Conservation (phyloP, 2,797 vertebrate genomes). For the Sternotherus odoratus region DNA sequence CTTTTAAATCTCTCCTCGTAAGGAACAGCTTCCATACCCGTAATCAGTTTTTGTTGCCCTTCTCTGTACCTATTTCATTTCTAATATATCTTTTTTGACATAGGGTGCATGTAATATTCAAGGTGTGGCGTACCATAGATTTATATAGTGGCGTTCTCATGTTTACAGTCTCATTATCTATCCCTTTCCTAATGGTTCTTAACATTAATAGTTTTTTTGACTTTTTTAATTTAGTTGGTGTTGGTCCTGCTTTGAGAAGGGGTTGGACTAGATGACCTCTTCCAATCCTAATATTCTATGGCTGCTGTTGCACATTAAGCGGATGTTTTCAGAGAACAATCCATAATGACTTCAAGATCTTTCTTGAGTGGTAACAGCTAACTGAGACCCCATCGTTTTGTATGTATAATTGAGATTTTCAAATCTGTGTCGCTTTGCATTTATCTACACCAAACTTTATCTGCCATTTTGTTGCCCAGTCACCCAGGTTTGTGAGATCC, state of each 20-base stretch:
- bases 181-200: neutral
- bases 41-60: neutral
- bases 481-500: neutral
- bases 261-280: too few species aligned
- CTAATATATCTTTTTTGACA: neutral
- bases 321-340: neutral
- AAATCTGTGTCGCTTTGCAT: neutral
- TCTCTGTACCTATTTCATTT: neutral
- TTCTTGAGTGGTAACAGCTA: neutral
- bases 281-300: neutral
- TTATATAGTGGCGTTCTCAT: neutral
- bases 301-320: neutral
- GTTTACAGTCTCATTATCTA: neutral
- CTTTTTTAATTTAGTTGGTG: too few species aligned
- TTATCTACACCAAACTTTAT: neutral
- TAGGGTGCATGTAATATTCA: neutral
- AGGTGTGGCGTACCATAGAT: neutral
- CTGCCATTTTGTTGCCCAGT: neutral
- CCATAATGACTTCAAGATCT: too few species aligned
- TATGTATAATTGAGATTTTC: neutral
- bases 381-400: too few species aligned
- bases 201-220: neutral
- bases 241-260: too few species aligned
- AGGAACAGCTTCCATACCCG: too few species aligned
- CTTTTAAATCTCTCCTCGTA: neutral